Conservation (phyloP, 1,140 invertebrate genomes). For the Musca vetustissima region DNA sequence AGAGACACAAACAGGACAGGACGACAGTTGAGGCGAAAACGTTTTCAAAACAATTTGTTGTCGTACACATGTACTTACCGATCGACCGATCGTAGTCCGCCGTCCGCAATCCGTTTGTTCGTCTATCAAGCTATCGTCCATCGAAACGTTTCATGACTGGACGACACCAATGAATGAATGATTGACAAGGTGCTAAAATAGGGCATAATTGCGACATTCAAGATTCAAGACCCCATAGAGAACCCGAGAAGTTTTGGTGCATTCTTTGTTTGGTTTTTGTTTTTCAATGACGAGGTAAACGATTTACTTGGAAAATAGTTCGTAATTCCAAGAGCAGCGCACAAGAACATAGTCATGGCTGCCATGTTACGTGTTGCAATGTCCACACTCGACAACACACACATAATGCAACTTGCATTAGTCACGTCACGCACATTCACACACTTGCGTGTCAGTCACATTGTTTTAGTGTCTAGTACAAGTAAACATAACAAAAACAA, state of each 20-base stretch:
- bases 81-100: no score
- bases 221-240: not conserved
- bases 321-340: not conserved
- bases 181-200: conserved; percentile 23
- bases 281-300: not conserved
- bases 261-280: not conserved
- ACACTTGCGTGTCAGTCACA: not conserved
- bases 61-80: conserved; percentile 6
- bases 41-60: not conserved
- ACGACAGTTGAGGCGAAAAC: no score
- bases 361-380: conserved; percentile 23
- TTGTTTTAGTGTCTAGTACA: not conserved
- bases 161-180: not conserved
- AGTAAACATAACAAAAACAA: not conserved
- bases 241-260: not conserved
- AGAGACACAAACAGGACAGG: no score
- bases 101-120: not conserved
- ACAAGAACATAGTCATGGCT: conserved; percentile 15
- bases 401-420: no score
- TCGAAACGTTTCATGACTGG: not conserved
- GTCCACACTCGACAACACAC: no score
- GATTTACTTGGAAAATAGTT: not conserved
- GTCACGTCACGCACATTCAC: conserved; percentile 1
- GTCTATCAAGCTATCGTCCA: not conserved
- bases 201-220: conserved; percentile 20